Evolutionary conservation across 2,113 vertebrate species (phyloP).

Genomic region (Herpailurus yagouaroundi): DNA sequence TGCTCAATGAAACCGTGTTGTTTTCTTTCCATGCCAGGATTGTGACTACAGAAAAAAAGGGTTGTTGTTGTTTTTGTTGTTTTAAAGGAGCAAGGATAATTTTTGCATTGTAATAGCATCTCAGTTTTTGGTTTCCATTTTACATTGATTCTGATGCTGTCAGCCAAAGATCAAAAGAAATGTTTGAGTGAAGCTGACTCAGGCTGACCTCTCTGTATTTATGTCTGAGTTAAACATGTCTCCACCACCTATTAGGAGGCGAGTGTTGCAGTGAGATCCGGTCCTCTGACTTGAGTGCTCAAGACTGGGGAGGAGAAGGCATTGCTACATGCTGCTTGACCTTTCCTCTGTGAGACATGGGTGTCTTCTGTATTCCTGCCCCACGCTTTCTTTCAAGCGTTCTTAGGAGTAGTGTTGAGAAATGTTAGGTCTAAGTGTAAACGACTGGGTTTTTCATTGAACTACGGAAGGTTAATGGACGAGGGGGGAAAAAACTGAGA

Average conservation of each 20-base stretch:
- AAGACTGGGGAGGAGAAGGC: background rate
- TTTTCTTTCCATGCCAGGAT: background rate
- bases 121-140: background rate
- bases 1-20: background rate
- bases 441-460: background rate
- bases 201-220: background rate
- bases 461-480: background rate
- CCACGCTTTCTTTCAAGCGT: background rate
- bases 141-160: background rate
- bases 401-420: background rate
- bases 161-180: conserved; percentile 14
- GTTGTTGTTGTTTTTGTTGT: background rate
- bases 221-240: background rate
- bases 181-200: background rate
- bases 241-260: background rate
- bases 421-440: background rate
- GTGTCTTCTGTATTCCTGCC: background rate
- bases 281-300: background rate
- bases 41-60: background rate
- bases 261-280: background rate
- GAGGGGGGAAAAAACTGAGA: background rate
- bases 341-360: background rate
- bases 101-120: background rate
- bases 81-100: background rate
- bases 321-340: rapidly evolving